These are phyloP conservation scores for Calliopsis andreniformis DNA, from an alignment of 1,140 invertebrate genomes.

Conservation along the genomic window DNA sequence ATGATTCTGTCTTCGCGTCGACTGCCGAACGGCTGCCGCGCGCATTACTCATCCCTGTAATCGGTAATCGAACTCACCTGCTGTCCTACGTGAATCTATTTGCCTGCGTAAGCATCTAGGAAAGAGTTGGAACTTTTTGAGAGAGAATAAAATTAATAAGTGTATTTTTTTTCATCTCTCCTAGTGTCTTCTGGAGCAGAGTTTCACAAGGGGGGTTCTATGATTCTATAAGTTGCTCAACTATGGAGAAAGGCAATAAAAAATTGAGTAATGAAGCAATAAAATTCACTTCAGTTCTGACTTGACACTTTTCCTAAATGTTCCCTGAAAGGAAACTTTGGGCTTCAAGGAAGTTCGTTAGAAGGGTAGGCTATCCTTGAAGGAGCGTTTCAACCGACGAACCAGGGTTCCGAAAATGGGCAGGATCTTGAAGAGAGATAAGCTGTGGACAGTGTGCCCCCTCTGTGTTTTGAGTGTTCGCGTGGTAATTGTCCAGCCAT, in stretches of 20 bases:
- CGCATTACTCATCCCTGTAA: slow-evolving; percentile 33
- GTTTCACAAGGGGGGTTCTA: no score
- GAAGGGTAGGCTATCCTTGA: background rate
- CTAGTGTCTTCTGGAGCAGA: no score
- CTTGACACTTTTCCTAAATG: no score
- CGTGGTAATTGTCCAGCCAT: slow-evolving; percentile 68
- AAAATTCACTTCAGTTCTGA: no score
- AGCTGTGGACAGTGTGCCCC: slow-evolving; percentile 30
- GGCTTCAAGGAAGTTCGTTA: background rate
- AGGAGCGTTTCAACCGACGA: slow-evolving; percentile 47
- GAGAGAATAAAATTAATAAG: no score
- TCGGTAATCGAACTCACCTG: slow-evolving; percentile 2
- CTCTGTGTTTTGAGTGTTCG: slow-evolving; percentile 53
- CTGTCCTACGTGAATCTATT: background rate
- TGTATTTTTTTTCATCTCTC: no score
- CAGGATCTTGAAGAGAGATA: slow-evolving; percentile 55
- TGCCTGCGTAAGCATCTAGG: no score
- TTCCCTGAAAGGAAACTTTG: no score
- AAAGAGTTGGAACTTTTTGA: no score
- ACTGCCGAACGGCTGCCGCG: slow-evolving; percentile 39
- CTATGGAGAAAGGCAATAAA: no score
- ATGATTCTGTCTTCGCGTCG: slow-evolving; percentile 45
- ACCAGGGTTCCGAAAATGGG: slow-evolving; percentile 31
- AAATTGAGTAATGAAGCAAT: no score
- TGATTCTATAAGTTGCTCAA: no score